Evolutionary conservation across 2,888 invertebrate species (phyloP), one percentile per base, ranked within the genome.

Genomic region (Pimpla rufipes): DNA sequence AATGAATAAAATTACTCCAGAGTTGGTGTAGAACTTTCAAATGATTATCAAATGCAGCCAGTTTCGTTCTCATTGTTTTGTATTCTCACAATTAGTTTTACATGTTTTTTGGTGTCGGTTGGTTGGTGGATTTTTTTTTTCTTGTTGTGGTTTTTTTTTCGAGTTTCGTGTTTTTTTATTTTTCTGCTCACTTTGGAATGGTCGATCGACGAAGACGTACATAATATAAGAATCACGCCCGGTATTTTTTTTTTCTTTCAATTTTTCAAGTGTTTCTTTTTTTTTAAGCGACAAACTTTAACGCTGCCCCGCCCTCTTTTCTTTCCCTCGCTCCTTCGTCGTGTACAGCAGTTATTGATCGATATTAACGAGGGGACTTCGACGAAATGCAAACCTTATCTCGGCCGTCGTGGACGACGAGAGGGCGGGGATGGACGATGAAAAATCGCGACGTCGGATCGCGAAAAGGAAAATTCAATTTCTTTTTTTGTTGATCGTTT

Each of bases 41-140:
- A 81, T 86, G 89, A 89, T 89, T 88, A 89, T 88, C 88, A 88
- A 89, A 84, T 85, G 86, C 87, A 87, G 79, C 79, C 82, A 81
- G 68, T 81, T 74, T 79, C 64, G 35, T 77, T 71, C 16, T 83
- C 73, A 50, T 84, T 57, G 42, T 55, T 81, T 71, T 76, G 62
- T 73, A 42, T 80, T 70, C 59, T 74, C 62, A 62, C 59, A 62
- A 59, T 47, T 59, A 47, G 47, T 74, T 74, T 64, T 62, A 74
- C 73, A 74, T 35, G 47, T 74, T 74, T 47, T 64, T 64, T n/a
- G 6, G 2, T 50, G n/a, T 70, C 29, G 71, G 29, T 59, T 59
- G n/a, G n/a, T 59, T 59, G n/a, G 35, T 59, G 6, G 29, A n/a
- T 59, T 59, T 18, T 57, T 0, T 23, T 57, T 13, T 57, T 16